Conservation (phyloP, 2,797 vertebrate species). For the Mallotus villosus region DNA sequence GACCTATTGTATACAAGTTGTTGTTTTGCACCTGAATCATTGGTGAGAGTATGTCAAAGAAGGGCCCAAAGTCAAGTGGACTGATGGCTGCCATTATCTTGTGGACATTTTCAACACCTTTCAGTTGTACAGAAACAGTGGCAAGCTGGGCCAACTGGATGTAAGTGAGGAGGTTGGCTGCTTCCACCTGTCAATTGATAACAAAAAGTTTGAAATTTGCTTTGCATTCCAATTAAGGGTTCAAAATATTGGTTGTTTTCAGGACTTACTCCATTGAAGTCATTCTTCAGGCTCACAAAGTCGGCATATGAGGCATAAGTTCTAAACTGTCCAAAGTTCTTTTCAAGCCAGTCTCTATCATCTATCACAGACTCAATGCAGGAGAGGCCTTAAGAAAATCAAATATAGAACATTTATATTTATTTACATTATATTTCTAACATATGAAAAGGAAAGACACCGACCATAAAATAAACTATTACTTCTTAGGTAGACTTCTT, state of each 20-base stretch:
- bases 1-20: background rate
- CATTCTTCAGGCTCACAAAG: constrained; percentile 46
- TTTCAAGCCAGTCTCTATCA: constrained; percentile 53
- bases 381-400: constrained; percentile 37
- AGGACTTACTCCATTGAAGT: constrained; percentile 59
- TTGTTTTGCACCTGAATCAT: constrained; percentile 55
- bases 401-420: too few species aligned
- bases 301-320: constrained; percentile 45
- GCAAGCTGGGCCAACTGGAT: constrained; percentile 56
- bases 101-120: constrained; percentile 41
- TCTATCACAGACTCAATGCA: constrained; percentile 41
- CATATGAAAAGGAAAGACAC: background rate
- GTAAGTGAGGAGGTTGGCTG: constrained; percentile 52
- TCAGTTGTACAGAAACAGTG: constrained; percentile 46
- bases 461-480: background rate
- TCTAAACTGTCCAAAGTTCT: constrained; percentile 52
- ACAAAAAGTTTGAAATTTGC: background rate
- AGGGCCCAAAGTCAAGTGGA: constrained; percentile 45
- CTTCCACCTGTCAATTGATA: constrained; percentile 47
- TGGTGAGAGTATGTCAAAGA: constrained; percentile 63
- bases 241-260: background rate
- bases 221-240: constrained; percentile 7
- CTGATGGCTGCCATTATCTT: constrained; percentile 53
- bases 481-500: background rate
- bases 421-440: background rate